Base-by-base conservation (phyloP, 2,113 vertebrate genomes). In the pig (Sus scrofa) region DNA sequence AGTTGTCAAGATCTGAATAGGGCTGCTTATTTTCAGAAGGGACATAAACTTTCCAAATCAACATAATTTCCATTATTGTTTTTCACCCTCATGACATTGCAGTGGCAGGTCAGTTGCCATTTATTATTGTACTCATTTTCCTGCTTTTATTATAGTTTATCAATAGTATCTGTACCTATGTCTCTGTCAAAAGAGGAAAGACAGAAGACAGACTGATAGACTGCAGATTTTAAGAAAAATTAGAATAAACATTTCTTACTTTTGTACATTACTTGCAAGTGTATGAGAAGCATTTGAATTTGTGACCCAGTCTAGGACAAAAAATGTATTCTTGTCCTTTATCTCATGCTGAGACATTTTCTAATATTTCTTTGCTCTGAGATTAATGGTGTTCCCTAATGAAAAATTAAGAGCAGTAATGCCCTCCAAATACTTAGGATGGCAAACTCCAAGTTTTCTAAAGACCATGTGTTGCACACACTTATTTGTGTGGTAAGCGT, bases 311-410 rank as follows among this genome's bases (percentile, higher is more conserved):
- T 52, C 63, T 27, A 62, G 8, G 19, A 13, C 1, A 79, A 86
- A 96, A 85, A 14, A 92, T 37, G 84, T 30, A 27, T 74, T 82
- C 20, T 79, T 79, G 15, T 18, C 30, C 3, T 54, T 67, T 32
- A 77, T 77, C 60, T 37, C 15, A 94, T 70, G 0, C 5, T 85
- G 39, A 91, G 14, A 6, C 2, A 63, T 68, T 71, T 65, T 19
- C 22, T 20, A 78, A 22, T 74, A 79, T 58, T 94, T 96, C 13
- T 74, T 86, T 78, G 12, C 44, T 81, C 74, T 96, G 50, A 77
- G 15, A 74, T 74, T 89, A 88, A n/a, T 67, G 52, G 6, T 44
- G 96, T 89, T 95, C 37, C 34, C 14, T 39, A 1, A 83, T 88
- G 32, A 77, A 9, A 85, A 44, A 81, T 26, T 86, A 20, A 86